A percentile compares a stretch with the other conserved stretches of the same genome.
These are phyloP conservation scores for Holocentrus rufus DNA, from an alignment of 2,797 vertebrate genomes.

Conservation along the genomic window DNA sequence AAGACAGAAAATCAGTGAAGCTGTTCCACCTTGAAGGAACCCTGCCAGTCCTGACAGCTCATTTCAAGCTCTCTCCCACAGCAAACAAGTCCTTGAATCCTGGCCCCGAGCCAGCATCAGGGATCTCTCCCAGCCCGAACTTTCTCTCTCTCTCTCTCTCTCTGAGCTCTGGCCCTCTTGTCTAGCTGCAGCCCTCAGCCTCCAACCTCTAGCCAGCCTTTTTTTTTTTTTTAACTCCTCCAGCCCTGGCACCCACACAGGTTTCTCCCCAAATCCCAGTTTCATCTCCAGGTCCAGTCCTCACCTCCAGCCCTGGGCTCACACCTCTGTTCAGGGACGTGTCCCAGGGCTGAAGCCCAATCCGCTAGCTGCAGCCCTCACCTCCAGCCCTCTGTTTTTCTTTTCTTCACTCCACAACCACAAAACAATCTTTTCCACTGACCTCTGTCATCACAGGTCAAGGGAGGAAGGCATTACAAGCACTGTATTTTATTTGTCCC, in stretches of 20 bases:
- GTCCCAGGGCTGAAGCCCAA: neutral
- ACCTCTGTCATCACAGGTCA: constrained; percentile 34
- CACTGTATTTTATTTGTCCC: constrained; percentile 24
- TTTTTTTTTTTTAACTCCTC: constrained; percentile 27
- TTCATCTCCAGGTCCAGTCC: constrained; percentile 38
- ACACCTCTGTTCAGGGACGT: constrained; percentile 26
- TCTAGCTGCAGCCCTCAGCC: constrained; percentile 18
- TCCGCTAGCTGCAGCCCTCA: neutral
- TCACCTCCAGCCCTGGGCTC: constrained; percentile 25
- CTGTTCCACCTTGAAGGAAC: neutral
- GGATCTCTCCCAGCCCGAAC: constrained; percentile 9
- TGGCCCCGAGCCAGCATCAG: constrained; percentile 30
- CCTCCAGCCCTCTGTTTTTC: constrained; percentile 19
- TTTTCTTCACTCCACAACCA: constrained; percentile 26
- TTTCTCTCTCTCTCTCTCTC: too few species aligned
- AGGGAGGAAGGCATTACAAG: constrained; percentile 17
- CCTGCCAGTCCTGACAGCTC: constrained; percentile 27
- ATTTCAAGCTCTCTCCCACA: constrained; percentile 5
- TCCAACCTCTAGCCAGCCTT: constrained; percentile 20
- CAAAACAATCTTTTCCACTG: constrained; percentile 50
- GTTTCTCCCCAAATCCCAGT: constrained; percentile 44
- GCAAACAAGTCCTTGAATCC: neutral
- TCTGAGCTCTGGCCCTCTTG: constrained; percentile 13
- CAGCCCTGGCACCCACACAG: constrained; percentile 12
- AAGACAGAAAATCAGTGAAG: too few species aligned